Evolutionary conservation across 1,140 invertebrate genomes (phyloP).

Genomic region (Philotrypesis tridentata): DNA sequence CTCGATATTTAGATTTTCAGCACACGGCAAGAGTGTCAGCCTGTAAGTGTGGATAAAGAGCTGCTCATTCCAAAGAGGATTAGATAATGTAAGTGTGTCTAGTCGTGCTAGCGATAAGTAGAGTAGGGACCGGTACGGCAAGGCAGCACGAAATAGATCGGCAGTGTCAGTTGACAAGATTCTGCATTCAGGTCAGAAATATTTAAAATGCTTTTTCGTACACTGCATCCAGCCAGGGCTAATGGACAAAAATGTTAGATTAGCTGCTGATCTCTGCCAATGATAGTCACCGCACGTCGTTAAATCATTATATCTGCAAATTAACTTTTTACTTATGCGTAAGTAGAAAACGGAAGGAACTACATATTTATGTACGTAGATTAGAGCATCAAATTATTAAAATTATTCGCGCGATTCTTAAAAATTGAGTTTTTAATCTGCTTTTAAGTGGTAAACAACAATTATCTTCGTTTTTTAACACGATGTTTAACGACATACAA

Average conservation of each 20-base stretch:
- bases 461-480: no score
- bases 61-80: background rate
- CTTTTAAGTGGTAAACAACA: no score
- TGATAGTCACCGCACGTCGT: no score
- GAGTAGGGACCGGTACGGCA: conserved; percentile 3
- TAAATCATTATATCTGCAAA: no score
- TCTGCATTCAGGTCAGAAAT: conserved; percentile 28
- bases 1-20: background rate
- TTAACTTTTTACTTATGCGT: no score
- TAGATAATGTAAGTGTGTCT: conserved; percentile 2
- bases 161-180: background rate
- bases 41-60: background rate
- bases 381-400: no score
- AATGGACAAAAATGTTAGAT: background rate
- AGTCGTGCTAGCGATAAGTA: background rate
- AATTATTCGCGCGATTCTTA: no score
- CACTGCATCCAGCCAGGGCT: background rate
- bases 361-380: no score
- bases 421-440: no score
- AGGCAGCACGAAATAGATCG: background rate
- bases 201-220: conserved; percentile 19
- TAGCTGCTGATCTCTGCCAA: background rate
- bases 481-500: no score
- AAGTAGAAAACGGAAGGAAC: no score
- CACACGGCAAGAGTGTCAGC: no score